phyloP scores from a whole-genome alignment of 2,888 invertebrate genomes.

The Pachycephus smyrnensis region DNA sequence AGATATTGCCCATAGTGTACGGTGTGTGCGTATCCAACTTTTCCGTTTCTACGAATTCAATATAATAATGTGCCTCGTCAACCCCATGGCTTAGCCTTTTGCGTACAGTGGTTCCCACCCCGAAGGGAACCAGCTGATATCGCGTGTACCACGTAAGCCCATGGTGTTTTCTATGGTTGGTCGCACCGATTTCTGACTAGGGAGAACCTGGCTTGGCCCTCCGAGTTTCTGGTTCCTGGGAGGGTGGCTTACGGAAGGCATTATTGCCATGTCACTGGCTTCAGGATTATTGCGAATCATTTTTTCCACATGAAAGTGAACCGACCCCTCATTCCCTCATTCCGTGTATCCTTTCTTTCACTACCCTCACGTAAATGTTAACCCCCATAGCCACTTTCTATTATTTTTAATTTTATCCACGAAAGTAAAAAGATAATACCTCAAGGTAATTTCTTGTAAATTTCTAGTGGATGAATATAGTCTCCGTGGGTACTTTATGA shows the following conservation, averaged over 20 bases:
- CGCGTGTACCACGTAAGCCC: background rate
- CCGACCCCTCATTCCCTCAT: slow-evolving; percentile 21
- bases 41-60: slow-evolving; percentile 56
- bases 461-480: background rate
- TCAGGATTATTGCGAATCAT: slow-evolving; percentile 60
- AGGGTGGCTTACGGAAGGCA: slow-evolving; percentile 53
- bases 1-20: background rate
- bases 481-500: too few relatives aligned
- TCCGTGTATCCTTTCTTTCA: slow-evolving; percentile 10
- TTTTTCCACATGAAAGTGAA: slow-evolving; percentile 60
- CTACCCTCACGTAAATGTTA: slow-evolving; percentile 11
- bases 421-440: background rate
- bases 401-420: background rate
- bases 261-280: slow-evolving; percentile 61
- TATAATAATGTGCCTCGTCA: slow-evolving; percentile 50
- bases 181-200: slow-evolving; percentile 8
- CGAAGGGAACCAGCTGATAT: background rate
- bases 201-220: slow-evolving; percentile 30
- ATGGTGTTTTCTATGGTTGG: background rate
- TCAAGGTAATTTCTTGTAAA: background rate
- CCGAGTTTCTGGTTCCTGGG: slow-evolving; percentile 28
- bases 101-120: slow-evolving; percentile 41
- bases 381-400: background rate
- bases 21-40: slow-evolving; percentile 32
- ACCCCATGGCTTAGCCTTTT: slow-evolving; percentile 40